A percentile compares a stretch with the other conserved stretches of the same genome.
Conservation (phyloP, 2,797 vertebrate genomes). For the Sebastes oblongus region DNA sequence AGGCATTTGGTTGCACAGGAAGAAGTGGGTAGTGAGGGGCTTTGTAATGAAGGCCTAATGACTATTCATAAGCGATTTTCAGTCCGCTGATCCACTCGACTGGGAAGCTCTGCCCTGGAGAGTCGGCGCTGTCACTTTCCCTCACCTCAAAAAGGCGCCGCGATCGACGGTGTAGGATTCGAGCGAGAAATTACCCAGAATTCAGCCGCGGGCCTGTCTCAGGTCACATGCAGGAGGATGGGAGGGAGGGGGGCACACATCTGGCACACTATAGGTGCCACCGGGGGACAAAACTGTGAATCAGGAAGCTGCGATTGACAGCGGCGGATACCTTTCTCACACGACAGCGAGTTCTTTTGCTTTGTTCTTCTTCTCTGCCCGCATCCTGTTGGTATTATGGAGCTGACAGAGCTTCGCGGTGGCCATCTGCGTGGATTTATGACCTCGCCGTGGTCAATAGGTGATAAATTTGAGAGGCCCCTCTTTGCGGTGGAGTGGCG, state of each 20-base stretch:
- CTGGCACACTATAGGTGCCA: slow-evolving; percentile 96
- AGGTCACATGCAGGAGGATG: slow-evolving; percentile 91
- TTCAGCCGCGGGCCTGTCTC: slow-evolving; percentile 88
- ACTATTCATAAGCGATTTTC: slow-evolving; percentile 99
- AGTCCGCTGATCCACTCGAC: slow-evolving; percentile 98
- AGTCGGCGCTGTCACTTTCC: slow-evolving; percentile 98
- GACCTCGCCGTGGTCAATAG: slow-evolving; percentile 80
- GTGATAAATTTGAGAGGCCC: slow-evolving; percentile 69
- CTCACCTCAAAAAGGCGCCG: slow-evolving; percentile 97
- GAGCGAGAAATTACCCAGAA: slow-evolving; percentile 95
- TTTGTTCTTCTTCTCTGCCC: slow-evolving; percentile 52
- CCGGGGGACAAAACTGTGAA: slow-evolving; percentile 88
- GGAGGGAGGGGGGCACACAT: slow-evolving; percentile 81
- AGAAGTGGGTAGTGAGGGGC: slow-evolving; percentile 93
- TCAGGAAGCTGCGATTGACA: slow-evolving; percentile 88
- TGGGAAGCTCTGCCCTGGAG: slow-evolving; percentile 99
- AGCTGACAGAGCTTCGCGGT: slow-evolving; percentile 48
- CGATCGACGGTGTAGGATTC: slow-evolving; percentile 91
- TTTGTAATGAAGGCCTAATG: slow-evolving; percentile 99
- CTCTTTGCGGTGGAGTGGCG: slow-evolving; percentile 37
- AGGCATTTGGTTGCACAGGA: slow-evolving; percentile 92
- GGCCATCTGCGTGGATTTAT: slow-evolving; percentile 82
- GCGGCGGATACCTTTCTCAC: slow-evolving; percentile 75
- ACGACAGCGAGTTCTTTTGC: slow-evolving; percentile 23
- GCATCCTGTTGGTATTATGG: slow-evolving; percentile 55